Evolutionary conservation across 2,888 invertebrate species (phyloP).

Genomic region (Torymus auratus): DNA sequence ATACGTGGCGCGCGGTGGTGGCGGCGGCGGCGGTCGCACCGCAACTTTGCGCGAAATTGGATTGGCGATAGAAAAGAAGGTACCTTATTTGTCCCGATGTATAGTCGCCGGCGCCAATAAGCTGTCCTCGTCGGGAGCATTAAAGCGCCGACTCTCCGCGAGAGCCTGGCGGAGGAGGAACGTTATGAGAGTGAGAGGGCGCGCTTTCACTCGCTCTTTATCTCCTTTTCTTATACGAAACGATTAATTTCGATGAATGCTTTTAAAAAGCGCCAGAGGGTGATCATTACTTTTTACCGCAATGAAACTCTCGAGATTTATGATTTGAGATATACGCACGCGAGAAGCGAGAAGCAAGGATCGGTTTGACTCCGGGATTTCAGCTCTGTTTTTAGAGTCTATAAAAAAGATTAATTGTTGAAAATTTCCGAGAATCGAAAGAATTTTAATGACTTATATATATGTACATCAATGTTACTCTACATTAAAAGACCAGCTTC

Average conservation of each 20-base stretch:
- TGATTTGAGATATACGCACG: no score
- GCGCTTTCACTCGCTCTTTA: no score
- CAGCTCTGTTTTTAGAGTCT: no score
- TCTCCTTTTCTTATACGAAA: conserved; percentile 15
- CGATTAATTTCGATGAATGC: conserved; percentile 32
- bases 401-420: no score
- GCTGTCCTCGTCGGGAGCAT: conserved; percentile 20
- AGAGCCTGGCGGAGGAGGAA: neutral
- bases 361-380: no score
- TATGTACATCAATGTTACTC: no score
- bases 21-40: conserved; percentile 1
- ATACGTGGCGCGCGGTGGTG: conserved; percentile 16
- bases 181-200: neutral
- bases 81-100: conserved; percentile 48
- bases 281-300: conserved; percentile 15
- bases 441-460: no score
- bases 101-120: conserved; percentile 41
- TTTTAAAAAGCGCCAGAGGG: conserved; percentile 8
- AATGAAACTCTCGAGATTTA: neutral
- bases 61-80: conserved; percentile 53
- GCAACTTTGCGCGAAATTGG: conserved; percentile 48
- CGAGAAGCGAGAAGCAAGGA: no score
- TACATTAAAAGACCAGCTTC: no score
- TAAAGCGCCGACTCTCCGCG: conserved; percentile 14
- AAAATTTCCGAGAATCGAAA: no score